Evolutionary conservation across 2,113 vertebrate species (phyloP).

Genomic region (Perca fluviatilis): DNA sequence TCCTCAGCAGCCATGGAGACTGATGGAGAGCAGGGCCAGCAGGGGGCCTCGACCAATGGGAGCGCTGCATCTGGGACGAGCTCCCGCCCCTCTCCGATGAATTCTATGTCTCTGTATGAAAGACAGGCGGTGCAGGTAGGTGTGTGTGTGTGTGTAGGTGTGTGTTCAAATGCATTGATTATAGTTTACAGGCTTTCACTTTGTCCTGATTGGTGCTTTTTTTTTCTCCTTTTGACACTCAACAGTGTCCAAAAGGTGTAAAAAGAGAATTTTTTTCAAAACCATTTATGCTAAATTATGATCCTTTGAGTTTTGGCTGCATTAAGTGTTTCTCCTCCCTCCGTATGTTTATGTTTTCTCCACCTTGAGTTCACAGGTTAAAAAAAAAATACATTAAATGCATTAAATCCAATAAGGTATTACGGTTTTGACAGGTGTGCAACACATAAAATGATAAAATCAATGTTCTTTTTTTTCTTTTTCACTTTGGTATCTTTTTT

Average conservation of each 20-base stretch:
- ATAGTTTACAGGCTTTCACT: background rate
- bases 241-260: too few relatives aligned
- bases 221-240: too few relatives aligned
- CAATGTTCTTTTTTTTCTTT: background rate
- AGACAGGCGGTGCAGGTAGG: constrained; percentile 93
- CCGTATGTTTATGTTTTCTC: background rate
- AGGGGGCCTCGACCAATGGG: constrained; percentile 87
- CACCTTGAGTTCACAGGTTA: background rate
- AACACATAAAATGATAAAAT: background rate
- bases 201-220: background rate
- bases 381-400: background rate
- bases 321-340: background rate
- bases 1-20: constrained; percentile 88
- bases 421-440: background rate
- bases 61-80: constrained; percentile 87
- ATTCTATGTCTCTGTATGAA: constrained; percentile 94
- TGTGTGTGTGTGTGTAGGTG: constrained; percentile 23
- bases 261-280: background rate
- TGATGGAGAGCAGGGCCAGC: constrained; percentile 91
- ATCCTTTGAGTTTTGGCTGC: background rate
- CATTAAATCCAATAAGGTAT: background rate
- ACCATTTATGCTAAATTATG: background rate
- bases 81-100: constrained; percentile 90
- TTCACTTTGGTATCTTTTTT: background rate
- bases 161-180: background rate